phyloP scores from a whole-genome alignment of 2,113 vertebrate genomes.

The Anguilla rostrata region DNA sequence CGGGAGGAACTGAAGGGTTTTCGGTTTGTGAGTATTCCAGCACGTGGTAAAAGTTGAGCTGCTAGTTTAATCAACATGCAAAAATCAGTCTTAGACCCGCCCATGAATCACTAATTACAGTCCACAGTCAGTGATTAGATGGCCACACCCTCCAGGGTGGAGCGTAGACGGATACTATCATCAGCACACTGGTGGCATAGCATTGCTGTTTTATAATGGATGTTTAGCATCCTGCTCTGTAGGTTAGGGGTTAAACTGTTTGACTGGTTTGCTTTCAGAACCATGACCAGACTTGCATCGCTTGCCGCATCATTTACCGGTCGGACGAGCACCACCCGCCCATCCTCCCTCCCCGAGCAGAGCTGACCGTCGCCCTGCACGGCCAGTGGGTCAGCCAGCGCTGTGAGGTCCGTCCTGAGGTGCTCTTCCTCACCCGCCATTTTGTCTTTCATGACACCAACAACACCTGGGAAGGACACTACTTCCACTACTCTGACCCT shows the following conservation, averaged over 20 bases:
- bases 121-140: neutral
- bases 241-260: neutral
- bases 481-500: constrained; percentile 95
- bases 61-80: neutral
- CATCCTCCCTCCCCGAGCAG: constrained; percentile 80
- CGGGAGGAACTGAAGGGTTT: neutral
- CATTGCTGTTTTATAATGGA: neutral
- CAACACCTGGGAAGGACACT: constrained; percentile 95
- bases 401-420: constrained; percentile 92
- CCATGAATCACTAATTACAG: neutral
- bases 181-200: neutral
- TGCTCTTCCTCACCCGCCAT: constrained; percentile 94
- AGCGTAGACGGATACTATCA: neutral
- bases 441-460: constrained; percentile 94
- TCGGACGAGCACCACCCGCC: constrained; percentile 88
- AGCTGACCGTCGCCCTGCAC: constrained; percentile 82
- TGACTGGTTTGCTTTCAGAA: constrained; percentile 69
- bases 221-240: neutral
- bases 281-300: constrained; percentile 80
- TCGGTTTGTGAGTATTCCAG: neutral
- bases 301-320: constrained; percentile 84
- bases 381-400: constrained; percentile 97
- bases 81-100: neutral
- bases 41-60: neutral
- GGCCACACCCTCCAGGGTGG: neutral